Evolutionary conservation across 2,888 invertebrate species (phyloP), one percentile per base, ranked within the genome.

Genomic region (Anoplius nigerrimus): DNA sequence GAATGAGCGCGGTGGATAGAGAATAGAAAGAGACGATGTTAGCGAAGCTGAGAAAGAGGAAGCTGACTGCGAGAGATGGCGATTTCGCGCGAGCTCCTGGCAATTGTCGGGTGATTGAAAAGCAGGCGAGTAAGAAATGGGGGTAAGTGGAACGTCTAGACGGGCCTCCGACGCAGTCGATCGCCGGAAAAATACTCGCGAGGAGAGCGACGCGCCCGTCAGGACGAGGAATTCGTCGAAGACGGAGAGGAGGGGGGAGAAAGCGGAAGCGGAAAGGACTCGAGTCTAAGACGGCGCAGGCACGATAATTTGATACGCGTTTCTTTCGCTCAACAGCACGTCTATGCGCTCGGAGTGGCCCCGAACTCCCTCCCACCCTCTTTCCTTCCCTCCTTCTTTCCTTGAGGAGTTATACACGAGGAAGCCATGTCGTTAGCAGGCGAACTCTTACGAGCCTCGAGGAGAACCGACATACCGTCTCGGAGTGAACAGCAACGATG

Each of bases 31-130:
- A 11, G 34, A 6, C n/a, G n/a, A n/a, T n/a, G n/a, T n/a, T n/a
- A n/a, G 2, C 8, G 34, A 34, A 34, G 34, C 11, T 13, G 6
- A 27, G 2, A 27, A 27, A 6, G 6, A 27, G 6, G 27, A 6
- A 27, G 27, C 2, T 2, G 27, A 6, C 4, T 5, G 27, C 6
- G 6, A 27, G 27, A 27, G 27, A 27, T 6, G 34, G 34, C 34
- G 11, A 6, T 27, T 27, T 27, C 27, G 27, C 46, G 46, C 16
- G 46, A 16, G 18, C 48, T 15, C n/a, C 16, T 48, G 3, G 34
- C 71, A 75, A 75, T 74, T 64, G 64, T 55, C 24, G 57, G 2
- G 53, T 60, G 66, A 74, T 75, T 71, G 75, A 71, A 74, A 73
- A 75, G 48, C 53, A 58, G 63, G 57, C 52, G 45, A 60, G 61